Evolutionary conservation across 2,113 vertebrate species (phyloP), one percentile per base, ranked within the genome.

Genomic region (Orcinus orca): DNA sequence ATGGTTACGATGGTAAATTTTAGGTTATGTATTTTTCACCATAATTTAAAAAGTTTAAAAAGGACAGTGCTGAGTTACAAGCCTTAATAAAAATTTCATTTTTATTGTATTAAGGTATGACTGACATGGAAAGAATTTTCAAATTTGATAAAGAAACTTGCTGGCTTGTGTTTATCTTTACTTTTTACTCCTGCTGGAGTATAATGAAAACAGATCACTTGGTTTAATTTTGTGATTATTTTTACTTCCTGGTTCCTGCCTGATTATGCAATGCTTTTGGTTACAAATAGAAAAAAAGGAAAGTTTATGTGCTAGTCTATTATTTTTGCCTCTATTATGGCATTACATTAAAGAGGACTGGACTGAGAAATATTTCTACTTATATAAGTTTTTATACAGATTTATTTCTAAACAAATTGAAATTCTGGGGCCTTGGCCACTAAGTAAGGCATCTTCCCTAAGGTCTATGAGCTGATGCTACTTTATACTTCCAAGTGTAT

Each of bases 151-250:
- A 92, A 93, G 80, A 70, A 93, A 95, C 36, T 81, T 95, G 77
- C 29, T 95, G 81, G 67, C n/a, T 82, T 82, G 41, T 87, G 81
- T 89, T 93, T 90, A 63, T 92, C 71, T 94, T 97, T 80, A 86
- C 50, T 92, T 96, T 93, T 71, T 67, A 93, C 65, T 94, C 14
- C 11, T 91, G 53, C 25, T 90, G n/a, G 90, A 83, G 68, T 82
- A 55, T 55, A 96, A 88, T 91, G 73, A 95, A 97, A 97, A 97
- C 77, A 95, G 84, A 89, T 36, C 36, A 47, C 60, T 97, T 87
- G 62, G 70, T 76, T 97, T 98, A 94, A 97, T 93, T 98, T 89
- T 96, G 87, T 63, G 60, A 96, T 97, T 96, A 94, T 97, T 97
- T 97, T 92, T 89, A 95, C 77, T 95, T 98, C 95, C 82, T 87